These are phyloP conservation scores for Phainopepla nitens DNA, from an alignment of 2,113 vertebrate genomes.

Conservation along the genomic window DNA sequence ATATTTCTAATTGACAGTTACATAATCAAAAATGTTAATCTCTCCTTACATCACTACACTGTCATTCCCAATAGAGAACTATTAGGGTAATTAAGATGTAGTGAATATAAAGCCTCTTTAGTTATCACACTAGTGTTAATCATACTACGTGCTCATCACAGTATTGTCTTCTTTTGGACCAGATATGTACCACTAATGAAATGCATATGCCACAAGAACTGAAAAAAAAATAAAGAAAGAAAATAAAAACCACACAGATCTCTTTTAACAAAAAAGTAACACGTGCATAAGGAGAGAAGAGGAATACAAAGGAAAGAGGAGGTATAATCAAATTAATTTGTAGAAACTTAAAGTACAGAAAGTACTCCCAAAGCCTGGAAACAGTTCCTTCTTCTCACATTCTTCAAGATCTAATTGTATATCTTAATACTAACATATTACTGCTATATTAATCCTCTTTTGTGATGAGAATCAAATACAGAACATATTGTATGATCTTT, in stretches of 20 bases:
- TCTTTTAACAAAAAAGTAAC: not conserved
- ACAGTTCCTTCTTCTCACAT: not conserved
- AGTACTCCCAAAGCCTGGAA: not conserved
- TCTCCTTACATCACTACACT: not conserved
- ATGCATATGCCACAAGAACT: accelerated
- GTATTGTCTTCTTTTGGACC: not conserved
- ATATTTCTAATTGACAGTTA: not conserved
- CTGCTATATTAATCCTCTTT: not conserved
- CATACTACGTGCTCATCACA: not conserved
- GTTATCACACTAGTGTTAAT: not conserved
- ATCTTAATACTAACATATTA: not conserved
- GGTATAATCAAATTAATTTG: not conserved
- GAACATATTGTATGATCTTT: not conserved
- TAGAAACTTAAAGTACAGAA: not conserved
- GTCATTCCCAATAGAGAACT: not conserved
- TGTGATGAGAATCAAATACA: not conserved
- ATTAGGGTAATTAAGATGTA: not conserved
- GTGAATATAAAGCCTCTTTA: not conserved
- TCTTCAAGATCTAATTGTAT: not conserved
- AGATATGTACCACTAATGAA: not conserved
- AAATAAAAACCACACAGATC: not conserved
- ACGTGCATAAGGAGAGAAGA: accelerated
- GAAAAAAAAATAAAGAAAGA: not conserved
- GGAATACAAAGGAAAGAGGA: not conserved
- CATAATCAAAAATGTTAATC: not conserved